Base-by-base conservation (phyloP, 2,888 invertebrate genomes). In the Galerucella nymphaeae region DNA sequence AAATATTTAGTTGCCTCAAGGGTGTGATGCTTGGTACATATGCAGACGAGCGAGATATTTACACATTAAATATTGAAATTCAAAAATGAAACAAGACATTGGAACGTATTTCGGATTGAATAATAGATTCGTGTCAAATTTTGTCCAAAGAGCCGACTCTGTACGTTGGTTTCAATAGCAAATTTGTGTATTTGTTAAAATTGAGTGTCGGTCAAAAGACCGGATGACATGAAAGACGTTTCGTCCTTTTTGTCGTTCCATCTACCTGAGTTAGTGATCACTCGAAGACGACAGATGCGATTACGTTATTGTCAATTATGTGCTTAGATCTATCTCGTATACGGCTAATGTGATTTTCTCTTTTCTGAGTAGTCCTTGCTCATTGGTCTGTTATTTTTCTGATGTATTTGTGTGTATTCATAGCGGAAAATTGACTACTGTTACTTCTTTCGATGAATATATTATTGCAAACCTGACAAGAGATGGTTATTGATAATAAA, bases 111-210 rank as follows among this genome's bases (percentile, higher is more conserved):
- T 38, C 8, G 9, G 9, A 38, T 38, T 38, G 30, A 38, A 38
- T 38, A 38, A 38, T 38, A n/a, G n/a, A n/a, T n/a, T n/a, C n/a
- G n/a, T n/a, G n/a, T n/a, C n/a, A n/a, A 38, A 38, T 38, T 1
- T 38, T 38, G 77, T 78, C 80, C 76, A 11, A 9, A 10, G 41
- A 14, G 30, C 30, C 65, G 55, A 14, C 50, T 50, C 65, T 65
- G 65, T n/a, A n/a, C 18, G 16, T 9, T 53, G 53, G 42, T 66
- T 57, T 30, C 57, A 58, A 55, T 57, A 63, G 81, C 80, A 82
- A 62, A 82, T 81, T 82, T 82, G 81, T 82, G 80, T 80, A 77
- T 80, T 82, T 81, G 81, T 82, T 78, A 73, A 77, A 78, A 78
- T 78, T 78, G 79, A 77, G 79, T 75, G 77, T 71, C 76, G 79